A percentile compares a stretch with the other conserved stretches of the same genome.
phyloP scores from a whole-genome alignment of 2,113 vertebrate species.

The Martes martes region DNA sequence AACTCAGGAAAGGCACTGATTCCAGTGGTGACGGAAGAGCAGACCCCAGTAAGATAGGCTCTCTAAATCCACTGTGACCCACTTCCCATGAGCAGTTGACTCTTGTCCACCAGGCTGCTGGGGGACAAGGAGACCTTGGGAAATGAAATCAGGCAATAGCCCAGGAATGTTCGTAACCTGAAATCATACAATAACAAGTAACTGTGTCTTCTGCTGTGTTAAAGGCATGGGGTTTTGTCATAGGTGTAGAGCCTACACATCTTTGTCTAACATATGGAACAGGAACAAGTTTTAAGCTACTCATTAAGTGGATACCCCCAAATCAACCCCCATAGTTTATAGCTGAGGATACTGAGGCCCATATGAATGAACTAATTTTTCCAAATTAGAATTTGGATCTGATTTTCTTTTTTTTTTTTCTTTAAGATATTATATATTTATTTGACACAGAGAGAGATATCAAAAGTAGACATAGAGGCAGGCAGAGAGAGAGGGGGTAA shows the following conservation, averaged over 20 bases:
- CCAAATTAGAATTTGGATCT: background rate
- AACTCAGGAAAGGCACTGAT: background rate
- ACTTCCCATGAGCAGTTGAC: background rate
- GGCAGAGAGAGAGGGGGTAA: no score
- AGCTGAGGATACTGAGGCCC: background rate
- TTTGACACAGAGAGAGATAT: no score
- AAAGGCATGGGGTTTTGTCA: background rate
- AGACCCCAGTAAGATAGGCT: background rate
- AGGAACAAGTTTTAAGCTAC: background rate
- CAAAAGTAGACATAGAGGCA: no score
- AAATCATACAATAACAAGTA: background rate
- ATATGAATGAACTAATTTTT: background rate
- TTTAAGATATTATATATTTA: no score
- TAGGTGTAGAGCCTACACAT: no score
- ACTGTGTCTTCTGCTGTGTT: background rate
- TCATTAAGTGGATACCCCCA: background rate
- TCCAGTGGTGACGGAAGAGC: background rate
- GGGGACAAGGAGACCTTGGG: background rate
- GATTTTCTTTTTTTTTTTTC: background rate
- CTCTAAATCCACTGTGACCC: background rate
- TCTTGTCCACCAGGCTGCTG: background rate
- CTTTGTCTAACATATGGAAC: background rate
- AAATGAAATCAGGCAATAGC: background rate
- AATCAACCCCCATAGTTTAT: background rate
- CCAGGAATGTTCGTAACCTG: accelerated